A percentile compares a stretch with the other conserved stretches of the same genome.
Evolutionary conservation across 2,113 vertebrate species (phyloP).

Genomic region (Cavia aperea): DNA sequence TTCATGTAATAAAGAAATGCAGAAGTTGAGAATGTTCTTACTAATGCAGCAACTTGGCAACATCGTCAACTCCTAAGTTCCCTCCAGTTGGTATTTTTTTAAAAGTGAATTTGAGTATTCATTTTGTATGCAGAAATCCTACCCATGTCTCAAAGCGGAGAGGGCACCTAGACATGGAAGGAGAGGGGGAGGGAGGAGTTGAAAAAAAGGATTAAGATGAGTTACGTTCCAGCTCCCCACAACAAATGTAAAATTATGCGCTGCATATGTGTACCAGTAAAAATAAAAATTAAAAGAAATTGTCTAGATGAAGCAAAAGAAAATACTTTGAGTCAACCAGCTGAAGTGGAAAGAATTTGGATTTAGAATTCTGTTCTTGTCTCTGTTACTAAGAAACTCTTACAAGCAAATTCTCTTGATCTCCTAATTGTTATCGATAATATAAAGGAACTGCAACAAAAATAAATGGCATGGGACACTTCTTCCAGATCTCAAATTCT

Average conservation of each 20-base stretch:
- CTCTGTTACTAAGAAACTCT: not conserved
- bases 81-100: not conserved
- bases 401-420: not conserved
- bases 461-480: not conserved
- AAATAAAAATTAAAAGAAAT: not conserved
- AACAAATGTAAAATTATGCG: not conserved
- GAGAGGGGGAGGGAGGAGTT: not conserved
- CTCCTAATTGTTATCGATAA: not conserved
- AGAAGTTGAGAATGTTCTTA: not conserved
- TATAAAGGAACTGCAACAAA: not conserved
- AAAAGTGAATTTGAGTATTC: not conserved
- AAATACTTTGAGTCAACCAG: not conserved
- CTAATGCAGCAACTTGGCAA: not conserved
- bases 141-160: not conserved
- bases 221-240: not conserved
- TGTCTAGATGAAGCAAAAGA: not conserved
- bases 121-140: not conserved
- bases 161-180: not conserved
- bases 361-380: not conserved
- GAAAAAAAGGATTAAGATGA: not conserved
- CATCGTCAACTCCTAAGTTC: not conserved
- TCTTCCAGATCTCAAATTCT: not conserved
- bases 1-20: not conserved
- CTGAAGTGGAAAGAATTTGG: slow-evolving; percentile 7
- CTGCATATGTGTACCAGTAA: not conserved